phyloP scores from a whole-genome alignment of 2,888 invertebrate genomes.

The Orchesellides sinensis region DNA sequence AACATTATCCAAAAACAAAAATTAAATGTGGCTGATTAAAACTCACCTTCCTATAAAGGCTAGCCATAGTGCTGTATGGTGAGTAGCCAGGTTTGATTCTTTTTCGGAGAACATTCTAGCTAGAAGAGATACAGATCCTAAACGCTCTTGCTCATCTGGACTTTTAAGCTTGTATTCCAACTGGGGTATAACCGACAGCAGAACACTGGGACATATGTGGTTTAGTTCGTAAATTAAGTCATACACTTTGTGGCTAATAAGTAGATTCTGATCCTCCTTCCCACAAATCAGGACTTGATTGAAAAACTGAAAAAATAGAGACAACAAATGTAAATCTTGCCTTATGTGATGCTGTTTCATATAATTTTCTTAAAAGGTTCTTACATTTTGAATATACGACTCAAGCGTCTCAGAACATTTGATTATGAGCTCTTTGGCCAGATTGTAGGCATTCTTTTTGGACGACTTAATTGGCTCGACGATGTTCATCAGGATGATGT shows the following conservation, averaged over 20 bases:
- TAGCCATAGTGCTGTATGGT: conserved; percentile 92
- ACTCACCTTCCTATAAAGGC: conserved; percentile 89
- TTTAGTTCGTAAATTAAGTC: conserved; percentile 98
- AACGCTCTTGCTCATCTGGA: conserved; percentile 90
- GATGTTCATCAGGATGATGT: conserved; percentile 94
- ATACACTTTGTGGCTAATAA: conserved; percentile 81
- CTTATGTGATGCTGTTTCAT: too few species aligned
- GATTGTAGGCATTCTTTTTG: conserved; percentile 90
- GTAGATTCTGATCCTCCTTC: conserved; percentile 88
- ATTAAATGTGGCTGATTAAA: neutral
- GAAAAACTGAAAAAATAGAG: conserved; percentile 86
- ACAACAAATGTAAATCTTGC: neutral
- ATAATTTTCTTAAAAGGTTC: conserved; percentile 75
- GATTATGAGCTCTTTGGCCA: conserved; percentile 93
- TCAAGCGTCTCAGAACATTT: conserved; percentile 96
- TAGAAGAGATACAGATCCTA: conserved; percentile 91
- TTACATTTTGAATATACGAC: conserved; percentile 94
- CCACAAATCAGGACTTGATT: conserved; percentile 96
- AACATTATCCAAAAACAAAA: neutral
- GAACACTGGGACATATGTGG: conserved; percentile 91
- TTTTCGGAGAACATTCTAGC: conserved; percentile 98
- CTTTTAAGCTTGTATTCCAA: conserved; percentile 97
- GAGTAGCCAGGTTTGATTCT: conserved; percentile 90
- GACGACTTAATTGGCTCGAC: conserved; percentile 95
- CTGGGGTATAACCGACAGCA: conserved; percentile 93